phyloP scores from a whole-genome alignment of 2,113 vertebrate genomes.

The Elanus axillaris region DNA sequence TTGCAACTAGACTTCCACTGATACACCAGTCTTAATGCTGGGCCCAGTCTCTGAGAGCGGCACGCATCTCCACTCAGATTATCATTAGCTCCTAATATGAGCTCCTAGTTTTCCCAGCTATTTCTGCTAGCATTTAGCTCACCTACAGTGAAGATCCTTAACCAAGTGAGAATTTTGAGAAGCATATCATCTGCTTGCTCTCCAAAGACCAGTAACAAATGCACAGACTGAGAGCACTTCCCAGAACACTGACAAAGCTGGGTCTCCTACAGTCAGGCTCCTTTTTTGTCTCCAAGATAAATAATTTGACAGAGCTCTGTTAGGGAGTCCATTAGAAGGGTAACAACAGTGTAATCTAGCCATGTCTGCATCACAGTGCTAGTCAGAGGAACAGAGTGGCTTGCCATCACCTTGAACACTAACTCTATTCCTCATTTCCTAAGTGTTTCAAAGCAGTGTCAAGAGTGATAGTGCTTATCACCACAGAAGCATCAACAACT shows the following conservation, averaged over 20 bases:
- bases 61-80: accelerated
- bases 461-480: neutral
- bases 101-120: neutral
- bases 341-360: neutral
- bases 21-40: neutral
- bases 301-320: neutral
- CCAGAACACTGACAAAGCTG: neutral
- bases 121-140: neutral
- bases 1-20: neutral
- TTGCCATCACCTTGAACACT: neutral
- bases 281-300: neutral
- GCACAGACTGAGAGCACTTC: neutral
- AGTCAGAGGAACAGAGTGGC: neutral
- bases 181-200: neutral
- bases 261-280: neutral
- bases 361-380: neutral
- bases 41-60: neutral
- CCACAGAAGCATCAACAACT: neutral
- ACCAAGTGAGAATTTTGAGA: neutral
- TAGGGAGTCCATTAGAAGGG: neutral
- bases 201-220: neutral
- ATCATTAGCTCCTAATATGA: neutral
- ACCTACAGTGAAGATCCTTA: neutral
- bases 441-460: neutral
- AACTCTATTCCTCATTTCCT: neutral